Conservation (phyloP, 2,113 vertebrate species). For the Apistogramma diplotaenia region DNA sequence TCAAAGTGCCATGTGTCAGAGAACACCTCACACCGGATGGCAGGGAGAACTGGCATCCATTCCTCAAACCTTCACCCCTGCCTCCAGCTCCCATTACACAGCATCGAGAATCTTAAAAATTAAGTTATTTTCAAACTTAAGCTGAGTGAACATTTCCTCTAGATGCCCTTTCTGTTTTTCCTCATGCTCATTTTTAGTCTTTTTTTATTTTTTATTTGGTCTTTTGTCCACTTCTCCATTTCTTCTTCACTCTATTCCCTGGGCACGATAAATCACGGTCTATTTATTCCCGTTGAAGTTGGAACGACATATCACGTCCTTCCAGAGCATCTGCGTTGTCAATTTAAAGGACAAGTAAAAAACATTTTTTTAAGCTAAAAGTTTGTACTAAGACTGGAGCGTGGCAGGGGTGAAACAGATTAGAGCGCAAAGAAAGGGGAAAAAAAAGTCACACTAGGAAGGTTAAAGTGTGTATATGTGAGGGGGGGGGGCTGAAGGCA, state of each 20-base stretch:
- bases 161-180: slow-evolving; percentile 37
- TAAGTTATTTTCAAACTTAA: slow-evolving; percentile 42
- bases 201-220: slow-evolving; percentile 51
- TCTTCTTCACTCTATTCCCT: slow-evolving; percentile 42
- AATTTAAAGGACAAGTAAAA: slow-evolving; percentile 61
- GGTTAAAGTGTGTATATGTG: slow-evolving; percentile 55
- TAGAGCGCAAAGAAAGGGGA: slow-evolving; percentile 26
- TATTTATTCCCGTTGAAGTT: slow-evolving; percentile 48
- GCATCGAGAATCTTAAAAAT: slow-evolving; percentile 26
- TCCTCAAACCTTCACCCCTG: slow-evolving; percentile 61
- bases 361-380: slow-evolving; percentile 32
- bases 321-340: slow-evolving; percentile 56
- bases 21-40: slow-evolving; percentile 72
- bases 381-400: slow-evolving; percentile 30
- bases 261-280: slow-evolving; percentile 38
- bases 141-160: slow-evolving; percentile 28
- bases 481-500: slow-evolving; percentile 23
- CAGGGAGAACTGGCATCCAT: slow-evolving; percentile 70
- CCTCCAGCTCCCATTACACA: slow-evolving; percentile 50
- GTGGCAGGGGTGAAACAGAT: slow-evolving; percentile 55
- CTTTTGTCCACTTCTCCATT: slow-evolving; percentile 49
- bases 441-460: slow-evolving; percentile 45
- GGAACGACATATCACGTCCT: slow-evolving; percentile 25
- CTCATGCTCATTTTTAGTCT: slow-evolving; percentile 14
- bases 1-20: slow-evolving; percentile 77